Evolutionary conservation across 2,797 vertebrate species (phyloP).

Genomic region (Sebastes oblongus): DNA sequence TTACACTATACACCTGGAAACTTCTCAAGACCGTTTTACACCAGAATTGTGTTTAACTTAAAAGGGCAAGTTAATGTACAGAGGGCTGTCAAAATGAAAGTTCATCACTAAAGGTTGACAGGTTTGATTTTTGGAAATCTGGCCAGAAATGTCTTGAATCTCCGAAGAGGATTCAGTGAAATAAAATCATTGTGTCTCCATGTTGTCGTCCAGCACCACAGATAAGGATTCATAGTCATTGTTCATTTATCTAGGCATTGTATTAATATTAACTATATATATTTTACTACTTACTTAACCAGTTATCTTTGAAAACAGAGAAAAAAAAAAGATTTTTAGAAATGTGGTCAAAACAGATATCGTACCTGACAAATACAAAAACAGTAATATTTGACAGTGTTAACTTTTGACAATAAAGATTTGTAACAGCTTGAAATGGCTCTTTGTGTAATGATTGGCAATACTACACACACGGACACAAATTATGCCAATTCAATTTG

Average conservation of each 20-base stretch:
- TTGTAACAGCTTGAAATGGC: slow-evolving; percentile 71
- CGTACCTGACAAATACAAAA: slow-evolving; percentile 38
- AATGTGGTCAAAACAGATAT: slow-evolving; percentile 51
- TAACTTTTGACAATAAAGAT: slow-evolving; percentile 79
- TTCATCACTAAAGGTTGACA: not conserved
- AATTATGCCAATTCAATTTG: not conserved
- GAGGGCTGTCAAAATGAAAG: not conserved
- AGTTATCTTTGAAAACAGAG: slow-evolving; percentile 44
- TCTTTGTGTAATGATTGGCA: slow-evolving; percentile 42
- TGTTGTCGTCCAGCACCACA: slow-evolving; percentile 11
- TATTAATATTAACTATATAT: slow-evolving; percentile 42
- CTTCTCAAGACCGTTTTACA: not conserved
- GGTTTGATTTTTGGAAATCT: not conserved
- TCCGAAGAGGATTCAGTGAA: not conserved
- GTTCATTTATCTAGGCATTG: slow-evolving; percentile 43
- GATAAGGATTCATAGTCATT: slow-evolving; percentile 17
- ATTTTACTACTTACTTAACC: slow-evolving; percentile 63
- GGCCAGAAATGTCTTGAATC: not conserved
- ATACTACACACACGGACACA: not conserved
- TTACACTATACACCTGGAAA: not conserved
- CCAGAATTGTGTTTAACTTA: not conserved
- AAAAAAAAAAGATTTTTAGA: slow-evolving; percentile 56
- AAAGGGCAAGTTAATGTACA: slow-evolving; percentile 2
- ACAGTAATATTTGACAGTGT: slow-evolving; percentile 66
- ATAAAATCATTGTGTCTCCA: slow-evolving; percentile 9